phyloP scores from a whole-genome alignment of 1,140 invertebrate genomes.

The Steinernema khuongi region DNA sequence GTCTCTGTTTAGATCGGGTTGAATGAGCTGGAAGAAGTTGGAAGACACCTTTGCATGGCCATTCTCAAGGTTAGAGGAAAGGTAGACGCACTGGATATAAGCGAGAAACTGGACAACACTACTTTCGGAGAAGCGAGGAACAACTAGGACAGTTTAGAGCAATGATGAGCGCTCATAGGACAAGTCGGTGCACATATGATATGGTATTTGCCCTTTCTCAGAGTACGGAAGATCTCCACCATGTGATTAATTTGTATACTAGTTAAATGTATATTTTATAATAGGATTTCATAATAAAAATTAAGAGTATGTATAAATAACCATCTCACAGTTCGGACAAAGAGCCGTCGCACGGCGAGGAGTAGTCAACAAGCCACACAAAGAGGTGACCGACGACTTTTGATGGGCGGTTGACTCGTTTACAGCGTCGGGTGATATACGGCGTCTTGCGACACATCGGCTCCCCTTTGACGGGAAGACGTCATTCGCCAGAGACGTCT shows the following conservation, averaged over 20 bases:
- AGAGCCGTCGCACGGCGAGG: no score
- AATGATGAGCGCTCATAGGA: not conserved
- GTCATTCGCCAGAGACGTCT: not conserved
- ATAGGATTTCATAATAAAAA: no score
- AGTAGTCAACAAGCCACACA: no score
- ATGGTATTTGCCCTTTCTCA: no score
- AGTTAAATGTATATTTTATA: no score
- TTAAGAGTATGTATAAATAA: no score
- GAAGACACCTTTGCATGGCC: conserved; percentile 17
- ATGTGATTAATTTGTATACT: no score
- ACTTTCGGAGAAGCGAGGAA: not conserved
- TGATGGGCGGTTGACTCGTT: not conserved
- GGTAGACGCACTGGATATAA: not conserved
- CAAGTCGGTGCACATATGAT: not conserved
- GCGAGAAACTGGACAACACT: not conserved
- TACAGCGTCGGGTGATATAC: not conserved
- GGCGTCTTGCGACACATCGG: not conserved
- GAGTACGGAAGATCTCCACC: no score
- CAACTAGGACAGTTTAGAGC: not conserved
- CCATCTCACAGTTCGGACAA: no score
- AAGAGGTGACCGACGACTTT: not conserved
- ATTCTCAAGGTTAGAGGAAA: conserved; percentile 22
- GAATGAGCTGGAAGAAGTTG: conserved; percentile 38
- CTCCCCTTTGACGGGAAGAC: not conserved
- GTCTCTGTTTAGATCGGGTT: conserved; percentile 31